Evolutionary conservation across 2,797 vertebrate genomes (phyloP).

Genomic region (Chiroxiphia lanceolata): DNA sequence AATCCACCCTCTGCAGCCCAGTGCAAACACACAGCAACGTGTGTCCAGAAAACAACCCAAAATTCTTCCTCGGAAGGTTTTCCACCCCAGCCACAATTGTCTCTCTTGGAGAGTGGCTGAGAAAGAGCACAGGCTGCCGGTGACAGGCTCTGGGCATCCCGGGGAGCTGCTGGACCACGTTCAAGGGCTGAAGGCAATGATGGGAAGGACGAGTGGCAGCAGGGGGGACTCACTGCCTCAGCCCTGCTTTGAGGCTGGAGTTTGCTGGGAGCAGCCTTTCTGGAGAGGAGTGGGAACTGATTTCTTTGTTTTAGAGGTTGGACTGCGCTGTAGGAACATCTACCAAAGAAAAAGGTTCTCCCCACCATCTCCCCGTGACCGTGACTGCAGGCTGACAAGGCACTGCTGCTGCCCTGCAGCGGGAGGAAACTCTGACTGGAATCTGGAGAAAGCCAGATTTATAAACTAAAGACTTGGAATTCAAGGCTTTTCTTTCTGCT

Average conservation of each 20-base stretch:
- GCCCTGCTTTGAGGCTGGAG: neutral
- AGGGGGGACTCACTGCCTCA: neutral
- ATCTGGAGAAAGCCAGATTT: neutral
- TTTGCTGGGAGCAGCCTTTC: neutral
- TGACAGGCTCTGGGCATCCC: neutral
- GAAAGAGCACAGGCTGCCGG: neutral
- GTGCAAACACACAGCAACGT: neutral
- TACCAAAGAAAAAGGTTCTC: neutral
- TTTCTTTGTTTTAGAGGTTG: neutral
- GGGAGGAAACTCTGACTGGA: neutral
- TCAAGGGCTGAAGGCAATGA: neutral
- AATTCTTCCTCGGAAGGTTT: neutral
- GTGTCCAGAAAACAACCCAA: neutral
- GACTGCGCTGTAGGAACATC: fast-evolving
- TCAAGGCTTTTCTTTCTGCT: neutral
- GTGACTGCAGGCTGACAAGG: neutral
- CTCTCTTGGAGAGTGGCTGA: neutral
- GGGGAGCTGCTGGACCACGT: neutral
- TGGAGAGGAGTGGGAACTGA: neutral
- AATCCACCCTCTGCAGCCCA: neutral
- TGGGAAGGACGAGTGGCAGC: neutral
- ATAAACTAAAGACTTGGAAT: neutral
- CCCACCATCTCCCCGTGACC: too few relatives aligned
- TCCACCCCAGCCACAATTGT: neutral
- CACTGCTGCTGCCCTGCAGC: neutral